Conservation (phyloP, 2,797 vertebrate species). For the Rhinophrynus dorsalis region DNA sequence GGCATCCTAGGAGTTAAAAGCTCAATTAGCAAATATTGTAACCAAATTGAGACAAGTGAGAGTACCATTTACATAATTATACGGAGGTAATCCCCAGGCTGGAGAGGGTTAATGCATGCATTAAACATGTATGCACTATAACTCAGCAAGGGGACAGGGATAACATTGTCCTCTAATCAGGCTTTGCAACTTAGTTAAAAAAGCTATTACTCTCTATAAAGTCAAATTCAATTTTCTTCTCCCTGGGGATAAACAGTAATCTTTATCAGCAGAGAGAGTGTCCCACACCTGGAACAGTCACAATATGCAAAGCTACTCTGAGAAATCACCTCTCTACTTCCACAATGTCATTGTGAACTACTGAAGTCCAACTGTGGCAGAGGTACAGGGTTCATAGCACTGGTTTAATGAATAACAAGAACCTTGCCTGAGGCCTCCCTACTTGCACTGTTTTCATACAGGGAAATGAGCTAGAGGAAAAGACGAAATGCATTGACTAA, state of each 20-base stretch:
- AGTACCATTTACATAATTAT: neutral
- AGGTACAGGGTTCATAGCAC: slow-evolving; percentile 6
- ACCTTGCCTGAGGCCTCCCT: neutral
- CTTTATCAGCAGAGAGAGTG: slow-evolving; percentile 11
- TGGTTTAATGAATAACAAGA: slow-evolving; percentile 4
- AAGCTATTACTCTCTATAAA: slow-evolving; percentile 33
- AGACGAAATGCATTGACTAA: neutral
- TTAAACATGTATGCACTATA: slow-evolving; percentile 12
- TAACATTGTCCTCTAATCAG: slow-evolving; percentile 43
- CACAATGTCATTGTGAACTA: neutral
- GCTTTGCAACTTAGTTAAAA: slow-evolving; percentile 42
- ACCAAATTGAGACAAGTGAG: too few relatives aligned
- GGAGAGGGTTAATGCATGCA: slow-evolving; percentile 17
- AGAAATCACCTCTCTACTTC: slow-evolving; percentile 4
- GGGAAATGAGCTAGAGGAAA: neutral
- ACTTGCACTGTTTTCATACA: neutral
- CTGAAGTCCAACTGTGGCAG: slow-evolving; percentile 9
- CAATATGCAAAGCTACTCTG: slow-evolving; percentile 13
- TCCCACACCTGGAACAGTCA: slow-evolving; percentile 26
- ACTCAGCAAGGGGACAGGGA: slow-evolving; percentile 34
- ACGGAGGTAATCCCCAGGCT: slow-evolving; percentile 14
- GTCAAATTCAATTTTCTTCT: slow-evolving; percentile 24
- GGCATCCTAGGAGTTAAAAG: too few relatives aligned
- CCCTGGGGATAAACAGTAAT: slow-evolving; percentile 30
- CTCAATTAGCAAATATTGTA: too few relatives aligned